Conservation (phyloP, 2,113 vertebrate genomes). For the Grus americana region DNA sequence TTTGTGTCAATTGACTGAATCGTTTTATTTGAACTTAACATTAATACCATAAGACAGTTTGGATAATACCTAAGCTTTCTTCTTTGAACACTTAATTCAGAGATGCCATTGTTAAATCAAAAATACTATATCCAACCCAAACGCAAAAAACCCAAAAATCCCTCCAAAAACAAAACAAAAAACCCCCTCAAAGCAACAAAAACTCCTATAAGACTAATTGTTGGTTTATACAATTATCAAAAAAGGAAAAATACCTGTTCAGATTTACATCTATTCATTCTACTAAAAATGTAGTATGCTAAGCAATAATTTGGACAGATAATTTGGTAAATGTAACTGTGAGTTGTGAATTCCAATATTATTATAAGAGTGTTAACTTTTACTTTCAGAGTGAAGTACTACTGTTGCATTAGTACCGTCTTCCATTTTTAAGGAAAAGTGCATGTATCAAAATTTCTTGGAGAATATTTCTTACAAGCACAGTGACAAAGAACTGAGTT, state of each 20-base stretch:
- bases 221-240: neutral
- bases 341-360: neutral
- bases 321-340: neutral
- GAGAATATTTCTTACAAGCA: neutral
- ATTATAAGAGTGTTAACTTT: neutral
- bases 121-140: neutral
- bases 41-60: neutral
- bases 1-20: neutral
- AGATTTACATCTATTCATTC: neutral
- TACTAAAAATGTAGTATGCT: neutral
- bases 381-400: neutral
- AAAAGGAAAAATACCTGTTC: neutral
- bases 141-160: neutral
- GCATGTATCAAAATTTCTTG: neutral
- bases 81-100: neutral
- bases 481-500: neutral
- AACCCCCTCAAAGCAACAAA: neutral
- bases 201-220: neutral
- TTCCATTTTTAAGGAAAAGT: neutral
- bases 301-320: neutral
- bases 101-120: neutral
- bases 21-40: neutral
- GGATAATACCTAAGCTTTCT: neutral
- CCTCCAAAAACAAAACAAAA: neutral
- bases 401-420: neutral